Evolutionary conservation across 2,113 vertebrate species (phyloP).

Genomic region (Hypocryptadius cinnamomeus): DNA sequence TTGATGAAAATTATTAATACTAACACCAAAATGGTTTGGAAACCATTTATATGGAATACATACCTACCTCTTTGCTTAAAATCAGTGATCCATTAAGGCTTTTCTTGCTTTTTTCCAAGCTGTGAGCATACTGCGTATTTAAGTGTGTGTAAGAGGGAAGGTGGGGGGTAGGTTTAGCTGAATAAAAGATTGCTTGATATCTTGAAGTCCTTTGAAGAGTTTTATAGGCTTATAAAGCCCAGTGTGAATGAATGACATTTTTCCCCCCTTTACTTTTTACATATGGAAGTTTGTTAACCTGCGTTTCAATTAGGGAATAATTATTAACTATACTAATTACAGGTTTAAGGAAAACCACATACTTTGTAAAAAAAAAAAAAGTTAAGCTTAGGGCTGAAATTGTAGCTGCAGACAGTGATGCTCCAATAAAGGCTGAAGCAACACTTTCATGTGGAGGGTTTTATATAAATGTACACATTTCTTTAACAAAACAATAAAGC

Average conservation of each 20-base stretch:
- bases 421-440: slow-evolving; percentile 12
- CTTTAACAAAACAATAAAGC: background rate
- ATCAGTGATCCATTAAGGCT: slow-evolving; percentile 79
- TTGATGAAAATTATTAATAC: slow-evolving; percentile 73
- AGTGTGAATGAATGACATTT: slow-evolving; percentile 73
- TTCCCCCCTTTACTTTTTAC: slow-evolving; percentile 62
- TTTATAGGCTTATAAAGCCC: slow-evolving; percentile 81
- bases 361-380: slow-evolving; percentile 26
- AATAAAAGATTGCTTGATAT: slow-evolving; percentile 84
- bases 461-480: background rate
- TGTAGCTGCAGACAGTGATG: background rate
- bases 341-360: slow-evolving; percentile 60
- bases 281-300: slow-evolving; percentile 76
- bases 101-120: slow-evolving; percentile 73
- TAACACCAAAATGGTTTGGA: slow-evolving; percentile 72
- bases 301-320: slow-evolving; percentile 72
- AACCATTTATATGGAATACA: slow-evolving; percentile 66
- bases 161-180: slow-evolving; percentile 80
- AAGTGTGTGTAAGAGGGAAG: slow-evolving; percentile 74
- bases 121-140: slow-evolving; percentile 78
- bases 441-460: background rate
- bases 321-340: slow-evolving; percentile 78
- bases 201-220: slow-evolving; percentile 79
- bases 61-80: slow-evolving; percentile 74
- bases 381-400: slow-evolving; percentile 44